Evolutionary conservation across 2,888 invertebrate genomes (phyloP), one percentile per base, ranked within the genome.

Genomic region (Spisula subtruncata): DNA sequence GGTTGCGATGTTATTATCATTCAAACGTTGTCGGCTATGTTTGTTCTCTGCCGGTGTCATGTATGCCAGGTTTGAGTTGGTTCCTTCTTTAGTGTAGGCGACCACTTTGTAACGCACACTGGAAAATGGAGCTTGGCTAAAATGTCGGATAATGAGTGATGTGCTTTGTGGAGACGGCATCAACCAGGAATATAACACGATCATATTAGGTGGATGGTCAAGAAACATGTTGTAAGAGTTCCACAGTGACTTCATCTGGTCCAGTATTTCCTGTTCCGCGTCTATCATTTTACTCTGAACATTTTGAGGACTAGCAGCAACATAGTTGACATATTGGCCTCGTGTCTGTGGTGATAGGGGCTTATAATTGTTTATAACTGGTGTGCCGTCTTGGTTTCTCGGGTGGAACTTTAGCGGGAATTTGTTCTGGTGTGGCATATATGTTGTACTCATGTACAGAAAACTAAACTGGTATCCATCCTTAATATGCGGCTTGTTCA

Each of bases 81-180:
- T 46, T 46, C 48, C 46, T 16, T 81, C 48, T 2, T n/a, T 18
- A 5, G 81, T 81, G 35, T 81, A 81, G n/a, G 81, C 46, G 0
- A 81, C 81, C 12, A 81, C 81, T 81, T 46, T 46, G n/a, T 35
- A 18, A 14, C n/a, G 81, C 20, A 48, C 51, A 18, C 25, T 81
- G 20, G 46, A 25, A 25, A 48, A 81, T 6, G 81, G 81, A 5
- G 18, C n/a, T 81, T 81, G 81, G 46, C n/a, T 81, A 48, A 81
- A 81, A 10, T 41, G 46, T 12, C 48, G 16, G 5, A 81, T 18
- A 25, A 81, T 81, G 48, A 81, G 8, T 14, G 18, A 0, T 25
- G 81, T 48, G 20, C 81, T 46, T 25, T 81, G 8, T 12, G 81
- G 41, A 81, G 46, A 48, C 25, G 81, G 81, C 48, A 81, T 81